Evolutionary conservation across 2,888 invertebrate species (phyloP).

Genomic region (Pollenia angustigena): DNA sequence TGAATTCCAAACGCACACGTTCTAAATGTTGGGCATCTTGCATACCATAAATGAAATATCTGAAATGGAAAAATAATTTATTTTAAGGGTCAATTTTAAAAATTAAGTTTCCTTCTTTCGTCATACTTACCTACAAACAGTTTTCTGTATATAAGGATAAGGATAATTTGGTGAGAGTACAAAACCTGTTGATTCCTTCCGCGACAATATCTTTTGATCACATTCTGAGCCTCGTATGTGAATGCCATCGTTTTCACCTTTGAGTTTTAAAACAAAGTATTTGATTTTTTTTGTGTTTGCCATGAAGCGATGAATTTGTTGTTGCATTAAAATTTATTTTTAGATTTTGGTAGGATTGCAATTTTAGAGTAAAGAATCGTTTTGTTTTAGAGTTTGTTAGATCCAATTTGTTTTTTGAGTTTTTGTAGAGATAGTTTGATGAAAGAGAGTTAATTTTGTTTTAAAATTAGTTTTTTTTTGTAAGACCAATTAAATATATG

Average conservation of each 20-base stretch:
- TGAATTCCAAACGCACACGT: constrained; percentile 94
- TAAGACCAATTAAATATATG: constrained; percentile 40
- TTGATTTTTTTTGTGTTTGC: constrained; percentile 28
- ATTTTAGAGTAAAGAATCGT: constrained; percentile 56
- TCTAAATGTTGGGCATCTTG: constrained; percentile 98
- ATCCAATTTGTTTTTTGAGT: constrained; percentile 43
- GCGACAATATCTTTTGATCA: constrained; percentile 98
- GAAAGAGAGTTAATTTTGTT: constrained; percentile 50
- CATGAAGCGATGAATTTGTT: constrained; percentile 75
- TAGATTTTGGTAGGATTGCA: constrained; percentile 36
- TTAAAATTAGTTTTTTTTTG: constrained; percentile 36
- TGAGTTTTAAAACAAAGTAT: constrained; percentile 64
- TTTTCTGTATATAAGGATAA: constrained; percentile 96
- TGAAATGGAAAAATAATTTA: constrained; percentile 74
- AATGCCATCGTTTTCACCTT: constrained; percentile 94
- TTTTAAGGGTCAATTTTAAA: neutral
- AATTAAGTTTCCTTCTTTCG: neutral
- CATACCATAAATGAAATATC: constrained; percentile 98
- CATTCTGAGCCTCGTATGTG: constrained; percentile 99
- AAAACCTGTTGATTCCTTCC: constrained; percentile 95
- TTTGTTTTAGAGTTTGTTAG: constrained; percentile 20
- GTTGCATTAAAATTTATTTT: constrained; percentile 47
- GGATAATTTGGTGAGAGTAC: constrained; percentile 99
- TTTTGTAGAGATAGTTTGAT: constrained; percentile 37
- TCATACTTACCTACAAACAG: constrained; percentile 92